phyloP scores from a whole-genome alignment of 2,888 invertebrate species.

The Drosophila buzzatii region DNA sequence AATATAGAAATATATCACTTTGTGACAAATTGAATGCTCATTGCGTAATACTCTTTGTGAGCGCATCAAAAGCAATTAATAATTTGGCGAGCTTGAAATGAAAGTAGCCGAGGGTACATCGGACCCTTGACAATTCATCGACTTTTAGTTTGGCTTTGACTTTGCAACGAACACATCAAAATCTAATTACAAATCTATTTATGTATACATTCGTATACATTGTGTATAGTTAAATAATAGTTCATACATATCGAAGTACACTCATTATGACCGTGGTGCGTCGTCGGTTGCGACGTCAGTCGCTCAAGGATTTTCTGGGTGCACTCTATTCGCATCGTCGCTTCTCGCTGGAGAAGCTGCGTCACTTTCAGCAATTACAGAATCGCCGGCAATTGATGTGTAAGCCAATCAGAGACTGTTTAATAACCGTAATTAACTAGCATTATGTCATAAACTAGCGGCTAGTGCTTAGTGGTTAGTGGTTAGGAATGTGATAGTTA shows the following conservation, averaged over 20 bases:
- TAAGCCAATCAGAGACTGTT: conserved; percentile 47
- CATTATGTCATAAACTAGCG: conserved; percentile 6
- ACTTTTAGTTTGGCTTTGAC: conserved; percentile 64
- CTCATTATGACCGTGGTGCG: conserved; percentile 65
- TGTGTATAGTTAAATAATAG: conserved; percentile 5
- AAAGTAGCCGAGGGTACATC: conserved; percentile 63
- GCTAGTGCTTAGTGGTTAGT: background rate
- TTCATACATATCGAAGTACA: conserved; percentile 1
- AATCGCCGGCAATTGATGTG: conserved; percentile 61
- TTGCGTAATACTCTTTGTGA: conserved; percentile 6
- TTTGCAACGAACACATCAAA: conserved; percentile 47
- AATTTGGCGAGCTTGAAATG: conserved; percentile 40
- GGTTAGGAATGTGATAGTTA: conserved; percentile 7
- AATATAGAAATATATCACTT: no score
- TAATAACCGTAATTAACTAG: conserved; percentile 16
- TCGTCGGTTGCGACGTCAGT: conserved; percentile 67
- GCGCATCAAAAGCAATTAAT: conserved; percentile 44
- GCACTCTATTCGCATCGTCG: conserved; percentile 60
- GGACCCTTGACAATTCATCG: conserved; percentile 41
- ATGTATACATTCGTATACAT: background rate
- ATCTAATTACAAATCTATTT: conserved; percentile 3
- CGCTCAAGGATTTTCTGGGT: conserved; percentile 69
- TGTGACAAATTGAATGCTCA: background rate
- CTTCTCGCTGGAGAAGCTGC: conserved; percentile 66
- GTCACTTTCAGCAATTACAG: conserved; percentile 53